Conservation (phyloP, 2,113 vertebrate species). For the Nycticorax nycticorax region DNA sequence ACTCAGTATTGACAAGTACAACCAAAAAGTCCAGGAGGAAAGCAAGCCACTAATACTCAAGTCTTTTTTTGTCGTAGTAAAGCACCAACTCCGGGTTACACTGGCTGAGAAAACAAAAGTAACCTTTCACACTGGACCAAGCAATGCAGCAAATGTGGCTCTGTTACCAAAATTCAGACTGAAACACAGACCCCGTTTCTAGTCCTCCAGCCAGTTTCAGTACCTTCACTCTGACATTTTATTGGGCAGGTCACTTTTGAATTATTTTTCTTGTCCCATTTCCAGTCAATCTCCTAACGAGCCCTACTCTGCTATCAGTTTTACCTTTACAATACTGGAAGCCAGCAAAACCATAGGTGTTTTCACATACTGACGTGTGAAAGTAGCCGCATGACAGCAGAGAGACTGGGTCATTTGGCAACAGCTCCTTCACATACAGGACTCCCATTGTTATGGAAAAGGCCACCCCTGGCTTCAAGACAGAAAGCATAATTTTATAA, state of each 20-base stretch:
- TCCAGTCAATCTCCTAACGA: neutral
- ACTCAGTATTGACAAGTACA: neutral
- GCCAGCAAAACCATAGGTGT: neutral
- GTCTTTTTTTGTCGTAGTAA: neutral
- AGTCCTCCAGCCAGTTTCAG: neutral
- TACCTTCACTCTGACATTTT: neutral
- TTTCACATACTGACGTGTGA: neutral
- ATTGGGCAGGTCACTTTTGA: neutral
- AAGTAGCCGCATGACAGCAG: neutral
- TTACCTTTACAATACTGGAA: neutral
- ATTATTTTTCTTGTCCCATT: neutral
- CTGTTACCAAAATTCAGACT: neutral
- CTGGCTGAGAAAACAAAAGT: neutral
- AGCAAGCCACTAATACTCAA: neutral
- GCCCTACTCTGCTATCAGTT: neutral
- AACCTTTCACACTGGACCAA: neutral
- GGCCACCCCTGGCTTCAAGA: conserved; percentile 11
- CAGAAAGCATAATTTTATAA: neutral
- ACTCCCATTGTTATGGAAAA: neutral
- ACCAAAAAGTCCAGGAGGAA: neutral
- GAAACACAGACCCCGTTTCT: neutral
- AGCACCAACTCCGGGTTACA: neutral
- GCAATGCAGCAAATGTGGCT: neutral
- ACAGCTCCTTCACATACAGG: neutral
- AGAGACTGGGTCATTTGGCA: neutral